Percentiles rank a stretch among this genome's conserved stretches.
phyloP scores from a whole-genome alignment of 2,797 vertebrate species.

The Gambusia yucatana region DNA sequence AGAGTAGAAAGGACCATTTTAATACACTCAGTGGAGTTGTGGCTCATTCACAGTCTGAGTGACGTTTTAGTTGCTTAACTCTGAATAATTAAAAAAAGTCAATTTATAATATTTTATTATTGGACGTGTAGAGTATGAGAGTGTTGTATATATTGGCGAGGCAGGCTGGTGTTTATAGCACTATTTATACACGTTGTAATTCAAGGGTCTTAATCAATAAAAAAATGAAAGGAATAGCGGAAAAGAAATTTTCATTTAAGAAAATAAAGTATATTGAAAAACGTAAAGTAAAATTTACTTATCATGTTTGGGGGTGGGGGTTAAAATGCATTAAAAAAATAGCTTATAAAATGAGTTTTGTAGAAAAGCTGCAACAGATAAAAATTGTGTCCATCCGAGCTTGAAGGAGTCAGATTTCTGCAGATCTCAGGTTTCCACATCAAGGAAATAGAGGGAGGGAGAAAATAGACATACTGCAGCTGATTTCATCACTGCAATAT shows the following conservation, averaged over 20 bases:
- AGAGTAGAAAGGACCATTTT: conserved; percentile 39
- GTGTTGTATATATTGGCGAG: not conserved
- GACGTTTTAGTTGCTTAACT: conserved; percentile 5
- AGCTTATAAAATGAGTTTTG: not conserved
- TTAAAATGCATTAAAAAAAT: not conserved
- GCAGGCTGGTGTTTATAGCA: not conserved
- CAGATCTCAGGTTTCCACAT: not conserved
- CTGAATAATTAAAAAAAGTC: conserved; percentile 3
- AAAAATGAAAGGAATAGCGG: not conserved
- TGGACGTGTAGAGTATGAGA: not conserved
- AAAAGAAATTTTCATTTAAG: not conserved
- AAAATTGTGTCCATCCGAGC: not conserved
- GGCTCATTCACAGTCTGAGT: conserved; percentile 26
- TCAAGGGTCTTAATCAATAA: not conserved
- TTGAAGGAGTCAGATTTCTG: not conserved
- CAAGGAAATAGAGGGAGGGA: not conserved
- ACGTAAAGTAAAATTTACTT: not conserved
- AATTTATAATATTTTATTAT: not conserved
- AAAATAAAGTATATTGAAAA: not conserved
- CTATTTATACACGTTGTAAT: not conserved
- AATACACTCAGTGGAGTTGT: conserved; percentile 23
- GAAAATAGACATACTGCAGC: not conserved
- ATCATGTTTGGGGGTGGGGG: not conserved
- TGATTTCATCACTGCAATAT: not conserved
- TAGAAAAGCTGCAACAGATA: not conserved